Base-by-base conservation (phyloP, 2,113 vertebrate species). In the Condylura cristata region DNA sequence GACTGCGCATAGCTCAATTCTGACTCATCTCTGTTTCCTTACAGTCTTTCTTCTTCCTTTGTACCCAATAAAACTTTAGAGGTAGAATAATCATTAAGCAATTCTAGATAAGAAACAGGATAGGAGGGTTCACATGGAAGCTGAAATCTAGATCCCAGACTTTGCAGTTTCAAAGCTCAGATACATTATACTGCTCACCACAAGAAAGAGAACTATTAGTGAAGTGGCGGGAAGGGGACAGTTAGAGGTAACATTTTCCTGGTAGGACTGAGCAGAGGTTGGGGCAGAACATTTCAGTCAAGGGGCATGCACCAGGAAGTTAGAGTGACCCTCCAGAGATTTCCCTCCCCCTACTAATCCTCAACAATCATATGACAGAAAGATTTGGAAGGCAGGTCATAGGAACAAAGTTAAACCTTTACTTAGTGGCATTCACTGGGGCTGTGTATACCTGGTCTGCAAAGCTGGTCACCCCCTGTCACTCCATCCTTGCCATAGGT, bases 1-100 rank as follows among this genome's bases (percentile, higher is more conserved):
- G 97, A 97, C 96, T 94, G 97, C 94, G 96, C 96, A 91, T 86
- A 74, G 91, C 95, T 97, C 95, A 94, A 96, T 92, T 91, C 97
- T 96, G 94, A 97, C 94, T 96, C 97, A 95, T 92, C 95, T 97
- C 94, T 97, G 97, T 97, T 96, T 95, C 95, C 97, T 95, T 97
- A 96, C 91, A 63, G 30, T 9, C 30, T 63, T 63, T 30, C 8
- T 53, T 79, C 63, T 94, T 48, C n/a, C 28, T 39, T 88, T 61
- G 51, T 24, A 13, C 82, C 6, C 20, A 22, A 13, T 3, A 78
- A 12, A 30, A 30, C n/a, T 68, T 8, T 22, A 34, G 18, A n/a
- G 39, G 51, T 20, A 24, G 30, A 6, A 24, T 48, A 12, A 12
- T 61, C 39, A 20, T 44, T 22, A 79, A 61, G 2, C 39, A 81